A percentile compares a stretch with the other conserved stretches of the same genome.
phyloP scores from a whole-genome alignment of 2,888 invertebrate genomes.

The Branchellion lobata region DNA sequence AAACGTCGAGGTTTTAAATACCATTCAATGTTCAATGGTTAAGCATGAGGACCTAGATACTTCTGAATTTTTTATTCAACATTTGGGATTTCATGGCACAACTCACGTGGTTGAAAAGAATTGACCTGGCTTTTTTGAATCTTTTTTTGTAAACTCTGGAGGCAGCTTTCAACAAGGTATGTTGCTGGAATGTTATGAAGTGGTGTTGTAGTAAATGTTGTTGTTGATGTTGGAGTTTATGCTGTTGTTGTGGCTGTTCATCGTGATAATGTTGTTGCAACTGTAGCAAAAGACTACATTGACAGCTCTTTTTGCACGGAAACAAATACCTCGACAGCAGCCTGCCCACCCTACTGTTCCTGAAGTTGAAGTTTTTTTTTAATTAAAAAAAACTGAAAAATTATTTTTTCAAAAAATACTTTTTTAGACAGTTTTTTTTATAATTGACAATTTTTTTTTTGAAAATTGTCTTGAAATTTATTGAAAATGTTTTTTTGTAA shows the following conservation, averaged over 20 bases:
- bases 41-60: too few species aligned
- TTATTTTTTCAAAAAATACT: neutral
- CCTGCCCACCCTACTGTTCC: neutral
- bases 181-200: neutral
- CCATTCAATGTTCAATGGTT: too few species aligned
- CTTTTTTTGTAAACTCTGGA: conserved; percentile 4
- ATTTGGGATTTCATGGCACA: too few species aligned
- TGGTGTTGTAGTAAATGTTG: neutral
- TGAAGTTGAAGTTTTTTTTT: neutral
- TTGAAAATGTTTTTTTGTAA: too few species aligned
- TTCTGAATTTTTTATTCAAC: too few species aligned
- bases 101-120: neutral
- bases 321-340: neutral
- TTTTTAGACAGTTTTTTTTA: too few species aligned
- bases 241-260: too few species aligned
- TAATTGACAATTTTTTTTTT: too few species aligned
- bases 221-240: neutral
- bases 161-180: neutral
- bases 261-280: neutral
- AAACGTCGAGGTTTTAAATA: too few species aligned
- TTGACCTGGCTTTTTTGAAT: neutral
- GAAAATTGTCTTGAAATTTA: too few species aligned
- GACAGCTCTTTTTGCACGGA: neutral
- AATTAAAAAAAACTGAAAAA: neutral
- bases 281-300: neutral